A percentile compares a stretch with the other conserved stretches of the same genome.
Evolutionary conservation across 2,797 vertebrate species (phyloP).

Genomic region (Sus cebifrons): DNA sequence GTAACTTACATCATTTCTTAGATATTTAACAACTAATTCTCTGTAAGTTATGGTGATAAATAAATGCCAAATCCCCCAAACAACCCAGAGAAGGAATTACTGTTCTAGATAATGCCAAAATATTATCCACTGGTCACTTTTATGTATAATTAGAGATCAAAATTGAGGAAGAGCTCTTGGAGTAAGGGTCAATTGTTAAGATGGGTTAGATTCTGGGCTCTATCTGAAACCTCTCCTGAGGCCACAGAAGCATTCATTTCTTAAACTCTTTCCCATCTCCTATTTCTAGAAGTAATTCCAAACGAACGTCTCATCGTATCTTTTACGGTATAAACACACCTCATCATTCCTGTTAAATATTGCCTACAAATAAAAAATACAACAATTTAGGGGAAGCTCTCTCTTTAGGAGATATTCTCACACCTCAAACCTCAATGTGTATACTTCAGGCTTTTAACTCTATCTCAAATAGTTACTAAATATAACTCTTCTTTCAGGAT

Average conservation of each 20-base stretch:
- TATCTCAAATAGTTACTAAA: conserved; percentile 22
- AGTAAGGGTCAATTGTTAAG: neutral
- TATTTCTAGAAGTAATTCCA: conserved; percentile 34
- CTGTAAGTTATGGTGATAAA: neutral
- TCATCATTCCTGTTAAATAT: neutral
- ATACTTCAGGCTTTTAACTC: conserved; percentile 31
- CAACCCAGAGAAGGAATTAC: conserved; percentile 15
- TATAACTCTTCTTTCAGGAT: conserved; percentile 8
- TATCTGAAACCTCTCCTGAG: neutral
- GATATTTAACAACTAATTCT: neutral
- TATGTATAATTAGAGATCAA: neutral
- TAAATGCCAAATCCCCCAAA: neutral
- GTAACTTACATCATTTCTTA: conserved; percentile 25
- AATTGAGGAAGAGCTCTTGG: neutral
- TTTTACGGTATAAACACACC: neutral
- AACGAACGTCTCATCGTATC: neutral
- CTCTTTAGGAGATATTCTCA: neutral
- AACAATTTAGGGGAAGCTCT: neutral
- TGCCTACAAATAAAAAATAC: neutral
- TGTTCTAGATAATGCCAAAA: neutral
- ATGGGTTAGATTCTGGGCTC: neutral
- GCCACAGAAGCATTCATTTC: neutral
- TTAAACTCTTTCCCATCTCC: neutral
- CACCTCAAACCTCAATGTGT: neutral
- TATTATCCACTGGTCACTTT: neutral